Conservation (phyloP, 2,888 invertebrate species). For the Coremacera marginata region DNA sequence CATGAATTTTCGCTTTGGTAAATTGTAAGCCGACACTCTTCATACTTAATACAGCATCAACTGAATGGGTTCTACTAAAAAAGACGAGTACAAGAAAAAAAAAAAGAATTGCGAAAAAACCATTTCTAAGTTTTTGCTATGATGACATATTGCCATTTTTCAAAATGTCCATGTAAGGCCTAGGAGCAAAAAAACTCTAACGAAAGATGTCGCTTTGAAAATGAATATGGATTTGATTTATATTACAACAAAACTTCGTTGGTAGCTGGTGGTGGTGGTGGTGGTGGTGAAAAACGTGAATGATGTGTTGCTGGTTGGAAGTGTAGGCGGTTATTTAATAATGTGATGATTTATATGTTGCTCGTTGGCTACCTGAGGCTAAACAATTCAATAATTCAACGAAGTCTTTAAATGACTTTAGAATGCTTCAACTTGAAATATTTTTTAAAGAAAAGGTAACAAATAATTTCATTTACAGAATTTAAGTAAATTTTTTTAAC, state of each 20-base stretch:
- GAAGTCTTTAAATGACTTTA: too few relatives aligned
- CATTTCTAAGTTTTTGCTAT: constrained; percentile 50
- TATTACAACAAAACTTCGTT: background rate
- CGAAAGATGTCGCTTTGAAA: background rate
- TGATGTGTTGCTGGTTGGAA: too few relatives aligned
- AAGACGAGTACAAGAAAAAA: background rate
- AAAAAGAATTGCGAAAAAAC: background rate
- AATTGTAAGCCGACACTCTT: constrained; percentile 58
- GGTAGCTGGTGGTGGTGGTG: too few relatives aligned
- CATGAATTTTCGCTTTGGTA: constrained; percentile 64
- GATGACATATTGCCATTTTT: constrained; percentile 63
- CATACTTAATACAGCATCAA: constrained; percentile 9
- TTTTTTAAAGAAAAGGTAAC: too few relatives aligned
- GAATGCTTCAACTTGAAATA: too few relatives aligned
- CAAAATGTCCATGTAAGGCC: constrained; percentile 57
- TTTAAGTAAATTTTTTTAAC: too few relatives aligned
- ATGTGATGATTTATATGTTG: too few relatives aligned
- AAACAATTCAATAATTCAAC: too few relatives aligned
- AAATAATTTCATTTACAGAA: too few relatives aligned
- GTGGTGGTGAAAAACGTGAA: too few relatives aligned
- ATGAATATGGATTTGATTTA: constrained; percentile 35
- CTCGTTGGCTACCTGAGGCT: too few relatives aligned
- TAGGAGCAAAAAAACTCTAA: background rate
- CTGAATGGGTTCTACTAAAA: background rate
- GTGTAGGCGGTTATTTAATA: background rate